A percentile compares a stretch with the other conserved stretches of the same genome.
phyloP scores from a whole-genome alignment of 2,797 vertebrate species.

The Darevskia nairensis region DNA sequence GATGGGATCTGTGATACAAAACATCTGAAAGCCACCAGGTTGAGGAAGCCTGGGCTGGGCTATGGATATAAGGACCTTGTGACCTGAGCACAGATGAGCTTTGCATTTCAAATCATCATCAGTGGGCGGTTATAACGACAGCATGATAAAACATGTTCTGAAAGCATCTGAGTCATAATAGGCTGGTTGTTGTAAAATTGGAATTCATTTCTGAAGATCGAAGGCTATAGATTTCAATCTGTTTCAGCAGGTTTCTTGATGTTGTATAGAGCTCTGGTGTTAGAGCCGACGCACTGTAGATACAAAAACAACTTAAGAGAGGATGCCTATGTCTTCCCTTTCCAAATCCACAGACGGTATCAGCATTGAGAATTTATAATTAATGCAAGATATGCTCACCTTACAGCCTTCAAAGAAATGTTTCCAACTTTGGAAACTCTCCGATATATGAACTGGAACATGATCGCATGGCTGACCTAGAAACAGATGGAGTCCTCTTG shows the following conservation, averaged over 20 bases:
- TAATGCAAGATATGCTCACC: constrained; percentile 23
- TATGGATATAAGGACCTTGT: neutral
- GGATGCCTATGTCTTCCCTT: neutral
- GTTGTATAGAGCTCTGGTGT: neutral
- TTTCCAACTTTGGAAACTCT: constrained; percentile 27
- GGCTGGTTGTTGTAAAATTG: constrained; percentile 53
- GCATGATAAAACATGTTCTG: constrained; percentile 40
- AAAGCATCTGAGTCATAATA: constrained; percentile 41
- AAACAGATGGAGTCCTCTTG: constrained; percentile 13
- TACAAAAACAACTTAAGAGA: neutral
- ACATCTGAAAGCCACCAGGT: no score
- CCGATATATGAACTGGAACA: constrained; percentile 23
- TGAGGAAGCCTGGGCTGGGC: no score
- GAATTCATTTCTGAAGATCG: constrained; percentile 24
- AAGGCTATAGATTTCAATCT: constrained; percentile 23
- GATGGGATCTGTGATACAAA: no score
- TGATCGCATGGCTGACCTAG: constrained; percentile 20
- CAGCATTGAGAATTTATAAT: constrained; percentile 17
- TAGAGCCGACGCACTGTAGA: neutral
- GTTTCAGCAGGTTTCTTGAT: constrained; percentile 8
- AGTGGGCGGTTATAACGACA: constrained; percentile 48
- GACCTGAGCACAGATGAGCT: constrained; percentile 31
- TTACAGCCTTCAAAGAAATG: constrained; percentile 13
- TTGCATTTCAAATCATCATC: constrained; percentile 33
- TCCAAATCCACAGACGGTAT: neutral